Percentiles rank a stretch among this genome's conserved stretches.
Conservation (phyloP, 2,888 invertebrate genomes). For the Megaustenia siamemsis region DNA sequence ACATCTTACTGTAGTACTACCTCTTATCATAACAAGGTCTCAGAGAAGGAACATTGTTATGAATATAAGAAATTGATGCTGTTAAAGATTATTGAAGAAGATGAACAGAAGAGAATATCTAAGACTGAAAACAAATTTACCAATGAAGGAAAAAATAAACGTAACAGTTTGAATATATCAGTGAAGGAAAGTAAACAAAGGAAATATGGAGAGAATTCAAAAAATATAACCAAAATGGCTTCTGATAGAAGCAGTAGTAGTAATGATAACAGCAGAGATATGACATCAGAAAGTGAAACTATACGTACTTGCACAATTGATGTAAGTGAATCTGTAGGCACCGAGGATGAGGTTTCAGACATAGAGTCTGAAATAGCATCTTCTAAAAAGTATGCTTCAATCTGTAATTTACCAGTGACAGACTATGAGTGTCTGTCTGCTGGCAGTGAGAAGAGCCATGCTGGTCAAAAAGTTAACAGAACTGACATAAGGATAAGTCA, state of each 20-base stretch:
- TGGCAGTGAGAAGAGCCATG: not conserved
- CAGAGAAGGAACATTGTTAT: conserved; percentile 20
- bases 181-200: not conserved
- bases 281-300: not conserved
- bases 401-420: not conserved
- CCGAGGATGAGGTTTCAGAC: conserved; percentile 53
- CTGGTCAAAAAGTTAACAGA: not conserved
- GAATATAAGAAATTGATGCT: conserved; percentile 34
- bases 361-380: conserved; percentile 53
- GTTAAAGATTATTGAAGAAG: conserved; percentile 29
- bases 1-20: not conserved
- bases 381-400: not conserved
- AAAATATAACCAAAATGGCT: not conserved
- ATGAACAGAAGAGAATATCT: not conserved
- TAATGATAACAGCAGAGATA: not conserved
- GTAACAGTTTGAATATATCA: not conserved
- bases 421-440: not conserved
- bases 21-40: not conserved
- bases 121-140: not conserved
- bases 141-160: not conserved
- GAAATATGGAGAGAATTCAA: not conserved
- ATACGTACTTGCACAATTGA: not conserved
- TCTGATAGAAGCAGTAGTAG: not conserved
- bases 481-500: not conserved
- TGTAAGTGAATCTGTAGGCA: conserved; percentile 11